phyloP scores from a whole-genome alignment of 2,888 invertebrate genomes.

The Kryphioiulus occultus region DNA sequence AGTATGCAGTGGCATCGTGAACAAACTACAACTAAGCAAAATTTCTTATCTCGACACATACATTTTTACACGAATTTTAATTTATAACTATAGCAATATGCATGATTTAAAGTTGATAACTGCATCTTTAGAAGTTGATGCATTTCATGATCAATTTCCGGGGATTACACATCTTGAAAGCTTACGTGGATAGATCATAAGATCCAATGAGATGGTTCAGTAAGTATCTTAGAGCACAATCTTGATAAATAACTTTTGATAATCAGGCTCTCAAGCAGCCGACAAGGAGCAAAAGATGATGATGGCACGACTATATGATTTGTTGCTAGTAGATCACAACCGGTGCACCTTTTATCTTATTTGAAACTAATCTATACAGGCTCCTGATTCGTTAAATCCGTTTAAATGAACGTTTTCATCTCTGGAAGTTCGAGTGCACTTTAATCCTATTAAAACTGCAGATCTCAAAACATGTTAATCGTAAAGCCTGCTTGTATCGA shows the following conservation, averaged over 20 bases:
- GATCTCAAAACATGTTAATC: slow-evolving; percentile 33
- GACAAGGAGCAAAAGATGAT: neutral
- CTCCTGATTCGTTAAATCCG: neutral
- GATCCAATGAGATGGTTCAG: neutral
- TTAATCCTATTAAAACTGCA: neutral
- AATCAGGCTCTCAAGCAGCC: neutral
- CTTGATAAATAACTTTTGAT: neutral
- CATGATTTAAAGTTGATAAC: no score
- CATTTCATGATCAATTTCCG: neutral
- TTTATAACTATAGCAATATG: no score
- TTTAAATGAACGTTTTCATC: slow-evolving; percentile 13
- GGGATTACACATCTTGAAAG: neutral
- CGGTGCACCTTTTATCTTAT: neutral
- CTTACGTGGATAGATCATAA: neutral
- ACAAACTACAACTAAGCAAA: no score
- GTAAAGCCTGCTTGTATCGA: neutral
- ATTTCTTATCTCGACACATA: no score
- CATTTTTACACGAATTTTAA: no score
- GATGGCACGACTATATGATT: neutral
- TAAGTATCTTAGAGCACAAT: neutral
- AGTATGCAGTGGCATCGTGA: no score
- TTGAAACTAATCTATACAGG: neutral
- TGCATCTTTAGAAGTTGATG: no score
- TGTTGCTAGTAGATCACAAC: neutral
- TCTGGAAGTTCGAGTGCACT: neutral